Evolutionary conservation across 2,113 vertebrate species (phyloP), one percentile per base, ranked within the genome.

Genomic region (Dryoscopus gambensis): DNA sequence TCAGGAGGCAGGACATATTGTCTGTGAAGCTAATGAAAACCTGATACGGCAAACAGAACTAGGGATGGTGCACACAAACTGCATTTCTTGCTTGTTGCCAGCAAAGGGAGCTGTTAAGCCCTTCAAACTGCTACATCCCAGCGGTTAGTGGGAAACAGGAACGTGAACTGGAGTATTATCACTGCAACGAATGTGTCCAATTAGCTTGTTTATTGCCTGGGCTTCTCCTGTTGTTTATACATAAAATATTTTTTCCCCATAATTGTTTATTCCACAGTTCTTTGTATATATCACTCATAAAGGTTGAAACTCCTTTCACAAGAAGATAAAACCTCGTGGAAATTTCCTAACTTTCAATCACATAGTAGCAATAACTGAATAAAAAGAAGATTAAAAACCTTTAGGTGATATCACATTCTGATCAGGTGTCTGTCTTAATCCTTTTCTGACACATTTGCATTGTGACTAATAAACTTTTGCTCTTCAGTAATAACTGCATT

Each of bases 31-130:
- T 31, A 28, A 88, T 22, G n/a, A 55, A 92, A 87, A 57, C 25
- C 28, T 40, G 17, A 10, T 1, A 6, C 0, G 5, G 30, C 44
- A 53, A 42, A 55, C 2, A 5, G 20, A 84, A 11, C 17, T 1
- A 3, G 22, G 10, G 7, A 23, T 7, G 3, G 1, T 3, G 35
- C 20, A 22, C 56, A 84, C 42, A 59, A 44, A 28, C 14, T 96
- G 95, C 64, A 91, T 63, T 93, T 89, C 82, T 37, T 10, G 4
- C 22, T 76, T 80, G 7, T 23, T 77, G 78, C 95, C 97, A 97
- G 93, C 90, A 97, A 79, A 89, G 60, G 88, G 95, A 97, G 97
- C 85, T 91, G 69, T 88, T 75, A 80, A 76, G 16, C 55, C 20
- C 86, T 52, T 27, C 59, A 71, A 62, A 63, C 27, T 47, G 21